Evolutionary conservation across 2,888 invertebrate species (phyloP).

Genomic region (Nasonia oneida): DNA sequence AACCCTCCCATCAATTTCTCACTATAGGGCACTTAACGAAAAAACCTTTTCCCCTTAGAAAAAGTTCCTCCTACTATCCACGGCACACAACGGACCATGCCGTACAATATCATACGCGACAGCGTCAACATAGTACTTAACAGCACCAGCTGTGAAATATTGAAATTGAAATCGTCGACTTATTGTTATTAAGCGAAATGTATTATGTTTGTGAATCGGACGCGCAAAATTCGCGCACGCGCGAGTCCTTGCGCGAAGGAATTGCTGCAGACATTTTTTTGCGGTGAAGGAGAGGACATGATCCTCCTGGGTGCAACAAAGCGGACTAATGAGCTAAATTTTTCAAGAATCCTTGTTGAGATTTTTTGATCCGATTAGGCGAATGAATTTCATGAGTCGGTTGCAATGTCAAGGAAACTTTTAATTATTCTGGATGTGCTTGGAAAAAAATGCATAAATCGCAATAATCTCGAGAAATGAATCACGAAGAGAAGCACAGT

Average conservation of each 20-base stretch:
- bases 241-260: neutral
- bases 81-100: neutral
- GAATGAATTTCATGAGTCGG: neutral
- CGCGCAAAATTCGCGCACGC: constrained; percentile 1
- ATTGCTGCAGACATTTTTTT: neutral
- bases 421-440: neutral
- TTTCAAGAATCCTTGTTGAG: too few relatives aligned
- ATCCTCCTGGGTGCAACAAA: neutral
- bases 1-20: neutral
- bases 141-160: constrained; percentile 24
- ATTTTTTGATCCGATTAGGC: neutral
- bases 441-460: neutral
- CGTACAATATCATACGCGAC: too few relatives aligned
- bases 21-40: neutral
- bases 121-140: neutral
- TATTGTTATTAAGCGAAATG: neutral
- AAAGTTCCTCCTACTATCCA: neutral
- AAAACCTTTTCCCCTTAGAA: neutral
- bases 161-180: constrained; percentile 28
- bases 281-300: neutral
- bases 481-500: neutral
- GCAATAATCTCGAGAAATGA: neutral
- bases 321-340: neutral
- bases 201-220: constrained; percentile 21
- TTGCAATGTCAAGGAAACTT: neutral